These are phyloP conservation scores for Thrips palmi DNA, from an alignment of 1,140 invertebrate species.

Conservation along the genomic window DNA sequence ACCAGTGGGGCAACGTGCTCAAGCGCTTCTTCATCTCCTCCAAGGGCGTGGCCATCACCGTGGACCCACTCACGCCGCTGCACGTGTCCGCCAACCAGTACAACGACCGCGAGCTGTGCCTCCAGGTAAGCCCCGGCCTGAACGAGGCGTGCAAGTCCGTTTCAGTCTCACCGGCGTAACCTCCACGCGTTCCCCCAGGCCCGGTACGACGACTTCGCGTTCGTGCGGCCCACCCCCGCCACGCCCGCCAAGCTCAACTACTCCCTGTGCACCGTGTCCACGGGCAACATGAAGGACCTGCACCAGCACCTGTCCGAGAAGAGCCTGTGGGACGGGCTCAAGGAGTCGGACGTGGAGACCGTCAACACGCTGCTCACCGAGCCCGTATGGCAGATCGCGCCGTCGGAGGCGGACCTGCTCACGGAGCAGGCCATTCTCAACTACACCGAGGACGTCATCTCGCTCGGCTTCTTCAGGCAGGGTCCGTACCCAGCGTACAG, in stretches of 20 bases:
- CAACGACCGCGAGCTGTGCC: constrained; percentile 25
- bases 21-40: constrained; percentile 71
- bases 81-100: constrained; percentile 50
- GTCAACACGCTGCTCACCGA: constrained; percentile 58
- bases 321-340: constrained; percentile 60
- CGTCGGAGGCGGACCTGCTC: constrained; percentile 34
- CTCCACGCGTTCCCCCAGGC: constrained; percentile 47
- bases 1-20: constrained; percentile 63
- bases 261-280: constrained; percentile 59
- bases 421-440: constrained; percentile 52
- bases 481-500: no score
- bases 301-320: constrained; percentile 55
- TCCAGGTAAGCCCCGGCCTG: constrained; percentile 17
- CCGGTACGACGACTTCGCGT: constrained; percentile 56
- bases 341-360: constrained; percentile 45
- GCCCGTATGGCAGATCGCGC: constrained; percentile 67
- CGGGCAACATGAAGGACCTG: constrained; percentile 58
- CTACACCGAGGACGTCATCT: constrained; percentile 63
- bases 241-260: constrained; percentile 53
- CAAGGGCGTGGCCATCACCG: constrained; percentile 57
- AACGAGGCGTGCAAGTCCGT: neutral
- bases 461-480: constrained; percentile 48
- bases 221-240: constrained; percentile 45
- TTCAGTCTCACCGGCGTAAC: constrained; percentile 1
- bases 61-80: constrained; percentile 56